Percentiles rank a stretch among this genome's conserved stretches.
Evolutionary conservation across 2,797 vertebrate species (phyloP).

Genomic region (Ptychadena robeensis): DNA sequence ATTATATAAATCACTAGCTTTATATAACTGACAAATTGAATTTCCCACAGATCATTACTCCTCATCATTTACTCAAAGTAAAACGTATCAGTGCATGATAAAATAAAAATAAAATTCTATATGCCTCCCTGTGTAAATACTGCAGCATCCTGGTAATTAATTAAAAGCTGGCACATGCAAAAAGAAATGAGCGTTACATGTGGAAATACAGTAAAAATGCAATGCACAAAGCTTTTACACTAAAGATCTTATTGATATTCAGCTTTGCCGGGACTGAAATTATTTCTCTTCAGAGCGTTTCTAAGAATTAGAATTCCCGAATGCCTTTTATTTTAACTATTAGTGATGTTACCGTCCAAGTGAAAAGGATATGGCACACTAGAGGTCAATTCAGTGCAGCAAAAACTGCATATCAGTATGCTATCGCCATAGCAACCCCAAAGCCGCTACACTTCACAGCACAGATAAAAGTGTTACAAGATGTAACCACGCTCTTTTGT

Average conservation of each 20-base stretch:
- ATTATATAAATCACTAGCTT: too few species aligned
- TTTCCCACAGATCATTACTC: too few species aligned
- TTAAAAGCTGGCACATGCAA: too few species aligned
- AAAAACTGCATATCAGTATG: conserved; percentile 21
- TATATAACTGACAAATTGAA: too few species aligned
- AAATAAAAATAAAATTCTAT: too few species aligned
- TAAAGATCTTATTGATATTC: neutral
- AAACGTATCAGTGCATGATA: too few species aligned
- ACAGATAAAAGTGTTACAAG: conserved; percentile 50
- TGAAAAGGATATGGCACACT: conserved; percentile 5
- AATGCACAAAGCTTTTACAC: neutral
- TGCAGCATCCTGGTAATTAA: too few species aligned
- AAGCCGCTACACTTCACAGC: conserved; percentile 54
- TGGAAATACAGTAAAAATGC: neutral
- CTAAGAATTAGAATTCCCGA: neutral
- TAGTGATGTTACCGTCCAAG: neutral
- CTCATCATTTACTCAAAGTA: too few species aligned
- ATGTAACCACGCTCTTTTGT: neutral
- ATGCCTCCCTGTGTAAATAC: too few species aligned
- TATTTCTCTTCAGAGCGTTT: too few species aligned
- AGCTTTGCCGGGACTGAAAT: too few species aligned
- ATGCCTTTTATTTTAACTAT: neutral
- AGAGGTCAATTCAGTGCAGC: conserved; percentile 36
- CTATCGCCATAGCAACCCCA: conserved; percentile 44
- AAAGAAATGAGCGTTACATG: too few species aligned